Conservation (phyloP, 2,113 vertebrate genomes). For the Macquaria australasica region DNA sequence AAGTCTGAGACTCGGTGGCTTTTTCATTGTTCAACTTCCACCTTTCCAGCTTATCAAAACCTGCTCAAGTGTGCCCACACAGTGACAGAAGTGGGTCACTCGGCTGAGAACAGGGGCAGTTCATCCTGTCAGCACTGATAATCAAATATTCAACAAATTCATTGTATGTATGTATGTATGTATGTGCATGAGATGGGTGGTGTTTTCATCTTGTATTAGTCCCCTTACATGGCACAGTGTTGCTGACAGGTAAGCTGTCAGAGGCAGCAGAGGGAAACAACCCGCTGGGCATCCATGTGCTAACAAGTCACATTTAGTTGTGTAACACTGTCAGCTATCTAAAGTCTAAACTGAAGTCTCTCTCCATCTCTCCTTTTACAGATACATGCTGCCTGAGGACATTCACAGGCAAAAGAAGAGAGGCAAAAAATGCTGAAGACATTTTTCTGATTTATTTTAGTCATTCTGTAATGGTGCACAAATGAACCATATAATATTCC, state of each 20-base stretch:
- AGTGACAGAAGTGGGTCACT: slow-evolving; percentile 23
- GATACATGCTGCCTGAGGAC: not conserved
- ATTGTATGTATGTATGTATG: not conserved
- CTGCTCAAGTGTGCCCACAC: not conserved
- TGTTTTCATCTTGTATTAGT: slow-evolving; percentile 45
- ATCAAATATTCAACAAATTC: not conserved
- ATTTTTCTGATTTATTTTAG: not conserved
- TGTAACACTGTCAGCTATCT: slow-evolving; percentile 49
- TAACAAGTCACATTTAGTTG: slow-evolving; percentile 59
- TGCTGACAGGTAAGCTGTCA: slow-evolving; percentile 58
- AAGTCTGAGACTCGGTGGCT: not conserved
- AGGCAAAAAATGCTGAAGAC: not conserved
- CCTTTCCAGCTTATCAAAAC: not conserved
- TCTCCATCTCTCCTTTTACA: slow-evolving; percentile 6
- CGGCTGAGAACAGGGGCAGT: not conserved
- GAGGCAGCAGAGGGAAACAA: slow-evolving; percentile 40
- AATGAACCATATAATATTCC: not conserved
- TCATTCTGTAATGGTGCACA: not conserved
- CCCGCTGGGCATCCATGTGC: slow-evolving; percentile 56
- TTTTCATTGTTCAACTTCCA: not conserved
- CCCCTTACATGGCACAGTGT: slow-evolving; percentile 10
- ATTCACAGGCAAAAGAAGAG: not conserved
- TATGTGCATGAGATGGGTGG: not conserved
- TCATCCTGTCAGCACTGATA: not conserved
- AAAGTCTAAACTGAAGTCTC: slow-evolving; percentile 22